Base-by-base conservation (phyloP, 1,140 invertebrate genomes). In the Chironomus tepperi region DNA sequence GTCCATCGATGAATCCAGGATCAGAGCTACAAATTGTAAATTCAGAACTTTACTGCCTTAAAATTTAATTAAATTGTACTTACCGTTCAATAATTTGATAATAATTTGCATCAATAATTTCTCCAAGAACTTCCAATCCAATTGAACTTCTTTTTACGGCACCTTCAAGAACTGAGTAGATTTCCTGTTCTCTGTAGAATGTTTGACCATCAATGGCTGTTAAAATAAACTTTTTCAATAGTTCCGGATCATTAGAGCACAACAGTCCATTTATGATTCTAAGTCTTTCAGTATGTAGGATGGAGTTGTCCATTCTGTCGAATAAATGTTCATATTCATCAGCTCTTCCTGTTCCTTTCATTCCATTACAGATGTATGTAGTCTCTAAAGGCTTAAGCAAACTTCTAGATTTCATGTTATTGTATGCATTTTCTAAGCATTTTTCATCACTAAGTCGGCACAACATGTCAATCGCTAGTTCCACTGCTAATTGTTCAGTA, bases 371-470 rank as follows among this genome's bases (percentile, higher is more conserved):
- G 7, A 70, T 19, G 12, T 57, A 57, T 5, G 47, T 57, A n/a
- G 15, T 57, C n/a, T 57, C 47, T 15, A 57, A 15, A 57, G 47
- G 47, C 15, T 57, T 57, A 5, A 3, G n/a, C 12, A 57, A 0
- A 1, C 1, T 57, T 57, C n/a, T 12, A 57, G 10, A 12, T 57
- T 57, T 57, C 47, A 57, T 12, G 1, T 15, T n/a, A 15, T 57
- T 5, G n/a, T 57, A 34, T 1, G 73, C n/a, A 21, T 73, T 7
- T 42, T 0, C 34, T 2, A 73, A 42, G 34, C 73, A 73, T 73
- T 16, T 42, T 73, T 73, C 24, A 73, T 73, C 73, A 15, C 73
- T 34, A 19, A 73, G 12, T 73, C 73, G 24, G 7, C 73, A 73
- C 0, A 21, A 5, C 24, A 19, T 34, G 18, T 73, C 73, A 42